Percentiles rank a stretch among this genome's conserved stretches.
Conservation (phyloP, 2,797 vertebrate genomes). For the Danio kyathit region DNA sequence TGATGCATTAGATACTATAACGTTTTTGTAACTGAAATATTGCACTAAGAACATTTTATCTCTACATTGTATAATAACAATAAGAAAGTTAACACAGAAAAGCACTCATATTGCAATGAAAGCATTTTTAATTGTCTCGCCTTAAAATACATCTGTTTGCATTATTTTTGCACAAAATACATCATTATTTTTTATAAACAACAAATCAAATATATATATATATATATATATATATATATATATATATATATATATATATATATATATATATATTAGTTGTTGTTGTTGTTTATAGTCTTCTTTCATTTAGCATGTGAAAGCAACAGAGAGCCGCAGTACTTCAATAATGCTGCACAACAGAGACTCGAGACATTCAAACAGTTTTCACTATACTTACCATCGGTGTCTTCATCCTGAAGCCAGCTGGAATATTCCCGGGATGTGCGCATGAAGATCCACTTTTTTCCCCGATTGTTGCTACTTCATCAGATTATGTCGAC, state of each 20-base stretch:
- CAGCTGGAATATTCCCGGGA: slow-evolving; percentile 76
- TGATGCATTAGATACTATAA: background rate
- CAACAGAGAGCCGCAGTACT: slow-evolving; percentile 47
- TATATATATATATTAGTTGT: no score
- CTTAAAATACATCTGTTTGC: background rate
- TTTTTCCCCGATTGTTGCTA: slow-evolving; percentile 70
- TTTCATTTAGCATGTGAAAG: slow-evolving; percentile 43
- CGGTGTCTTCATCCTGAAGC: slow-evolving; percentile 92
- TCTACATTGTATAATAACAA: background rate
- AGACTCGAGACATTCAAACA: slow-evolving; percentile 44
- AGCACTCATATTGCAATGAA: background rate
- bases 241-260: no score
- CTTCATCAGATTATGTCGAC: slow-evolving; percentile 53
- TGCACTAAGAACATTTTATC: background rate
- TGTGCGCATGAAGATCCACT: slow-evolving; percentile 78
- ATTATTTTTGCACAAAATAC: background rate
- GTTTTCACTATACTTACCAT: slow-evolving; percentile 82
- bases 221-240: no score
- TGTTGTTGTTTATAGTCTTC: slow-evolving; percentile 22
- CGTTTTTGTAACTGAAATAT: background rate
- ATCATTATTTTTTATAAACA: background rate
- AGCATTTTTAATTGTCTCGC: background rate
- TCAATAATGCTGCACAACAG: slow-evolving; percentile 51
- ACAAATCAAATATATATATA: no score
- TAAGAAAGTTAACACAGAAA: background rate